Conservation (phyloP, 2,888 invertebrate genomes). For the Spicauda simplicius region DNA sequence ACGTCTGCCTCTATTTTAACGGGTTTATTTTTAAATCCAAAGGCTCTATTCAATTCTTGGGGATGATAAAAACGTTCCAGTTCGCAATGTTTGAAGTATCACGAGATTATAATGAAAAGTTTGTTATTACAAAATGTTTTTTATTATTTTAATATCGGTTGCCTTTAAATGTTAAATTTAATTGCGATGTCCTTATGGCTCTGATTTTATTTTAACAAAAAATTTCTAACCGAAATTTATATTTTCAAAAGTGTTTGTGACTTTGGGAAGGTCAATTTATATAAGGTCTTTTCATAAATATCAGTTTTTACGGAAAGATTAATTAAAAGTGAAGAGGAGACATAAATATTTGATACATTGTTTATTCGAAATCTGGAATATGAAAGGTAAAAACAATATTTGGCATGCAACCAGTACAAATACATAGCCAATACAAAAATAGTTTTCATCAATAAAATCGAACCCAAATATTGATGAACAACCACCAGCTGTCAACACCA, state of each 20-base stretch:
- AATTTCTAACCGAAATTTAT: too few species aligned
- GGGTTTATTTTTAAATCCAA: conserved; percentile 38
- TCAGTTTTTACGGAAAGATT: too few species aligned
- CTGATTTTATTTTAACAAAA: too few species aligned
- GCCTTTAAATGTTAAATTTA: too few species aligned
- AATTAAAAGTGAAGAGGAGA: too few species aligned
- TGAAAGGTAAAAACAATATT: background rate
- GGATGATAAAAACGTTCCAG: conserved; percentile 35
- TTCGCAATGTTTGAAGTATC: conserved; percentile 33
- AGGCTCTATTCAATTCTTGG: conserved; percentile 37
- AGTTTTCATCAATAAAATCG: conserved; percentile 34
- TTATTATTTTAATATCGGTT: background rate
- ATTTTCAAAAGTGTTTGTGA: too few species aligned
- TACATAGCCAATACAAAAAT: conserved; percentile 24
- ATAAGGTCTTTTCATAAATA: too few species aligned
- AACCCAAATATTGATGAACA: conserved; percentile 35
- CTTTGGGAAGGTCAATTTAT: too few species aligned
- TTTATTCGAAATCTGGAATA: background rate
- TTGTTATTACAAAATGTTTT: conserved; percentile 22
- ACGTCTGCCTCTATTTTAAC: conserved; percentile 37
- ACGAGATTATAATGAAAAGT: conserved; percentile 22
- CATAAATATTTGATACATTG: background rate
- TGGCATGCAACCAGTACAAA: conserved; percentile 17
- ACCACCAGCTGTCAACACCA: conserved; percentile 36
- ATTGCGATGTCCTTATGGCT: too few species aligned